A percentile compares a stretch with the other conserved stretches of the same genome.
Conservation (phyloP, 2,888 invertebrate genomes). For the Nomada flava region DNA sequence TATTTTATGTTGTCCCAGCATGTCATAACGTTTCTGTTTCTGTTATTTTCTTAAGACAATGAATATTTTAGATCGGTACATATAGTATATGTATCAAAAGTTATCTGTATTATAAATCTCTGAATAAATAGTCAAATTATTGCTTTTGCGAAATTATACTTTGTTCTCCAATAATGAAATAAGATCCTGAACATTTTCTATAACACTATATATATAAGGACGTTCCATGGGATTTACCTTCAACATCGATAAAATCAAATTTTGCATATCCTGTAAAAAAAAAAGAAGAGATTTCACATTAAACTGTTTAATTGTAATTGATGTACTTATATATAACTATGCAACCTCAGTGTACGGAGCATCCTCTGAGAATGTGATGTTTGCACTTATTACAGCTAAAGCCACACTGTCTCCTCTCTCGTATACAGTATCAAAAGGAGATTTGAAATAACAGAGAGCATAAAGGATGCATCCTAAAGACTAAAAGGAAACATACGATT, state of each 20-base stretch:
- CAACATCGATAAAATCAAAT: constrained; percentile 89
- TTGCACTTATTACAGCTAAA: constrained; percentile 92
- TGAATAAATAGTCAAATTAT: constrained; percentile 34
- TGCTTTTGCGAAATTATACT: constrained; percentile 79
- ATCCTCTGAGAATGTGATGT: constrained; percentile 89
- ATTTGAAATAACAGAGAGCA: constrained; percentile 93
- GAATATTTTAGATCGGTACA: constrained; percentile 11
- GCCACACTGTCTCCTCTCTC: constrained; percentile 95
- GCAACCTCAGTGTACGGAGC: constrained; percentile 87
- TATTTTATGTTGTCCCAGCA: constrained; percentile 4
- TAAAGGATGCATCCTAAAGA: constrained; percentile 94
- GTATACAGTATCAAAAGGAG: constrained; percentile 93
- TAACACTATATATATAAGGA: constrained; percentile 90
- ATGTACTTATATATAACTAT: not conserved
- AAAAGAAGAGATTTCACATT: not conserved
- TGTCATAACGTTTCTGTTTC: constrained; percentile 6
- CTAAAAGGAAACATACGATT: constrained; percentile 83
- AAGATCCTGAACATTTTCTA: constrained; percentile 87
- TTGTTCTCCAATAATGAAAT: constrained; percentile 86
- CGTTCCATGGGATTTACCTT: constrained; percentile 91
- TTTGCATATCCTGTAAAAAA: constrained; percentile 87
- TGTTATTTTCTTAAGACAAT: not conserved
- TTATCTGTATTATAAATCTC: constrained; percentile 30
- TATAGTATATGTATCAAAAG: constrained; percentile 34
- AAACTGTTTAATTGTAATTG: not conserved